phyloP scores from a whole-genome alignment of 2,797 vertebrate genomes.

The Amblyopsis hoosieri region DNA sequence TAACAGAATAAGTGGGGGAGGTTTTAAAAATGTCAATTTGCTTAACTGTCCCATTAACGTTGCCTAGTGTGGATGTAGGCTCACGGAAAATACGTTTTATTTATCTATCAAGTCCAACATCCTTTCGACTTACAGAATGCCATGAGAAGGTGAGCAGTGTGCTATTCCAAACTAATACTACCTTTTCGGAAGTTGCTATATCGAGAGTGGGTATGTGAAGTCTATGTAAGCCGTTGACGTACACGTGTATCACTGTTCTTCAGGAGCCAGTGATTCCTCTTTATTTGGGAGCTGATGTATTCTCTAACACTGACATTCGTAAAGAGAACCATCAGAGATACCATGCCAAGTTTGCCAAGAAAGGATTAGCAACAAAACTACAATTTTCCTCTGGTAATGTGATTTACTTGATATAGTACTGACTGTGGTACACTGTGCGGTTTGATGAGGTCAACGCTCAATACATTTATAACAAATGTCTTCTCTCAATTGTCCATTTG shows the following conservation, averaged over 20 bases:
- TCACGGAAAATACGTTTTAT: slow-evolving; percentile 73
- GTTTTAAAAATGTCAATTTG: slow-evolving; percentile 36
- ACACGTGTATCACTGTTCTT: slow-evolving; percentile 19
- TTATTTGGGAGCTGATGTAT: slow-evolving; percentile 82
- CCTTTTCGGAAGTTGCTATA: too few relatives aligned
- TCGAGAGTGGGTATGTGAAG: too few relatives aligned
- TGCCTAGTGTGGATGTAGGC: slow-evolving; percentile 72
- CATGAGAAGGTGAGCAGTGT: slow-evolving; percentile 61
- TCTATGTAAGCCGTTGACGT: too few relatives aligned
- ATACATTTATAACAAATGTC: background rate
- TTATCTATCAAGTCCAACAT: slow-evolving; percentile 63
- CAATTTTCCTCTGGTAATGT: slow-evolving; percentile 76
- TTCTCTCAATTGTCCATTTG: slow-evolving; percentile 10
- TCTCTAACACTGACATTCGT: slow-evolving; percentile 78
- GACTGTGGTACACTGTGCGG: background rate
- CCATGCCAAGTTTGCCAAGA: slow-evolving; percentile 83
- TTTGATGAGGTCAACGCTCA: background rate
- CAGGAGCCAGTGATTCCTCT: slow-evolving; percentile 75
- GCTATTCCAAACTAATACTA: background rate
- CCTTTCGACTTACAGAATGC: slow-evolving; percentile 66
- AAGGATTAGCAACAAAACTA: slow-evolving; percentile 82
- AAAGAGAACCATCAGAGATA: slow-evolving; percentile 83
- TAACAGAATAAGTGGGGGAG: too few relatives aligned
- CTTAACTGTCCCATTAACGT: slow-evolving; percentile 45
- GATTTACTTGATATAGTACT: background rate